Conservation (phyloP, 1,140 invertebrate species). For the Pseudomyrmex pallidus region DNA sequence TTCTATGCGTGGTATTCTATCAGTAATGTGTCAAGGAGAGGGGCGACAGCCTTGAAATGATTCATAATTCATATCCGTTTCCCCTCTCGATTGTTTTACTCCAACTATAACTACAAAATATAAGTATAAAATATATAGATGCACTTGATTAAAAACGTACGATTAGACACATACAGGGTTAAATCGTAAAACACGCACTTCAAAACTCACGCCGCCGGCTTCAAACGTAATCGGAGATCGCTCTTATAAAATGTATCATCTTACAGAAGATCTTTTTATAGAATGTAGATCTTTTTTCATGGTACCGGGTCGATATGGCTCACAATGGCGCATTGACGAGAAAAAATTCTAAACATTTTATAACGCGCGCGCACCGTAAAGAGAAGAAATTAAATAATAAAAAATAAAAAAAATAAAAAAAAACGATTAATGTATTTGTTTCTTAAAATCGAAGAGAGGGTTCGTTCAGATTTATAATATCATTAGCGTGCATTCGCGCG, state of each 20-base stretch:
- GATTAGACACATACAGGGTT: too few relatives aligned
- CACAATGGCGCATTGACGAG: neutral
- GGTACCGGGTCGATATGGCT: too few relatives aligned
- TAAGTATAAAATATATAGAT: too few relatives aligned
- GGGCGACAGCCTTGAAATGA: too few relatives aligned
- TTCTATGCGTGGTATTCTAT: neutral
- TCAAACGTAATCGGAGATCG: neutral
- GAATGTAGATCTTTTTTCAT: neutral
- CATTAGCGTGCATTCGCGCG: constrained; percentile 34
- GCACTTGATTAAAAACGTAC: too few relatives aligned
- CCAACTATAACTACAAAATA: too few relatives aligned
- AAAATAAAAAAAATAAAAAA: too few relatives aligned
- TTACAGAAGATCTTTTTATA: too few relatives aligned
- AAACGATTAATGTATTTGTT: neutral
- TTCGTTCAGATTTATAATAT: constrained; percentile 27
- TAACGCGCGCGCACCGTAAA: neutral
- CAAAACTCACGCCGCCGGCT: too few relatives aligned
- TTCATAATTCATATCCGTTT: too few relatives aligned
- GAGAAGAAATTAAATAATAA: neutral
- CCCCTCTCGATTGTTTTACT: too few relatives aligned
- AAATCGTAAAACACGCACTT: too few relatives aligned
- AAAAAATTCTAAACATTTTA: neutral
- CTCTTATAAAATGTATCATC: neutral
- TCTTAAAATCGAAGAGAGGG: constrained; percentile 9
- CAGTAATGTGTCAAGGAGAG: neutral